Conservation (phyloP, 2,113 vertebrate species). For the Amblyornis subalaris region DNA sequence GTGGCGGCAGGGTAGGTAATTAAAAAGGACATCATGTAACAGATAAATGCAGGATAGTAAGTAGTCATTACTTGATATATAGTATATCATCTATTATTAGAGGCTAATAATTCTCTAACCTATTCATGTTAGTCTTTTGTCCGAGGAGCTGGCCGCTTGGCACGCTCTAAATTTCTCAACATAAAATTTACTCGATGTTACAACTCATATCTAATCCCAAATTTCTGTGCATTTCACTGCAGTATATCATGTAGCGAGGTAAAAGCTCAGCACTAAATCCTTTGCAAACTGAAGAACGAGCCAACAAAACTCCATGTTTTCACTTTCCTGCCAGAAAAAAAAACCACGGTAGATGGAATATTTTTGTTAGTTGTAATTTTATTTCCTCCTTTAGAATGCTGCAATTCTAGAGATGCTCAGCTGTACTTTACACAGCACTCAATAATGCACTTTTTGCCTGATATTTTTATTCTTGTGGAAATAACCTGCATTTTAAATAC, state of each 20-base stretch:
- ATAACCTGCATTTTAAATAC: conserved; percentile 2
- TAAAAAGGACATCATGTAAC: conserved; percentile 44
- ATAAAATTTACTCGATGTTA: conserved; percentile 50
- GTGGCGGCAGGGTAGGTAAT: conserved; percentile 8
- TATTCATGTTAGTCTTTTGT: conserved; percentile 50
- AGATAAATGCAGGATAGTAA: conserved; percentile 53
- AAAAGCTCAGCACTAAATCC: conserved; percentile 51
- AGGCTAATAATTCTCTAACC: conserved; percentile 58
- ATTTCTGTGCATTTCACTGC: conserved; percentile 36
- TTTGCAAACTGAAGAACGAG: conserved; percentile 24
- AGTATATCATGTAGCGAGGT: conserved; percentile 25
- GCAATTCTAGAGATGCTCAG: conserved; percentile 25
- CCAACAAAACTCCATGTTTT: conserved; percentile 27
- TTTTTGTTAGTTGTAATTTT: conserved; percentile 16
- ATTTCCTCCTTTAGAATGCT: background rate
- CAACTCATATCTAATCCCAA: conserved; percentile 36
- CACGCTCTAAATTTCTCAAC: conserved; percentile 29
- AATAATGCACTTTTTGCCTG: background rate
- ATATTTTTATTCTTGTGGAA: background rate
- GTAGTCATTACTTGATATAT: conserved; percentile 49
- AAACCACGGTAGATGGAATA: background rate
- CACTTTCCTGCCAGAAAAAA: background rate
- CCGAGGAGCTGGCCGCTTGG: background rate
- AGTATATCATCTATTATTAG: conserved; percentile 53
- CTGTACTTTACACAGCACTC: conserved; percentile 27